Evolutionary conservation across 1,140 invertebrate genomes (phyloP).

Genomic region (Planococcus citri): DNA sequence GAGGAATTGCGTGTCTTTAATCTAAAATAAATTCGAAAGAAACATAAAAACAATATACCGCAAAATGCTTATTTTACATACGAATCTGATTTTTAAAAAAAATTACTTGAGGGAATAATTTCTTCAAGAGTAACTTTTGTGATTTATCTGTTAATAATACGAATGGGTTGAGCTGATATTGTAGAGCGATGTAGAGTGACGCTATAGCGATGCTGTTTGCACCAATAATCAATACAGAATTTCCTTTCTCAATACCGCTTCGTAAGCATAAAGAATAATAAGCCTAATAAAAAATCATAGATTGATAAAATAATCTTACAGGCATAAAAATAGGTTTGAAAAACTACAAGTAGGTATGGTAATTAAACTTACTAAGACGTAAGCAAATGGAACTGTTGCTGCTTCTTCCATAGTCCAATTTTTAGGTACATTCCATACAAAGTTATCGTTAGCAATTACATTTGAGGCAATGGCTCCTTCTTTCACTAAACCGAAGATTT

Average conservation of each 20-base stretch:
- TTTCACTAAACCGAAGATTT: slow-evolving; percentile 21
- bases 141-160: not conserved
- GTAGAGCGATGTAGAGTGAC: slow-evolving; percentile 35
- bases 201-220: slow-evolving; percentile 91
- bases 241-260: slow-evolving; percentile 55
- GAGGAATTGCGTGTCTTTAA: not conserved
- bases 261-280: slow-evolving; percentile 83
- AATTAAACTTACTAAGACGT: slow-evolving; percentile 35
- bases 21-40: not conserved
- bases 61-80: not conserved
- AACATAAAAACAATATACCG: not conserved
- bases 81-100: not conserved
- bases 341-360: slow-evolving; percentile 1
- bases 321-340: not conserved
- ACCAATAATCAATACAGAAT: slow-evolving; percentile 81
- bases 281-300: slow-evolving; percentile 36
- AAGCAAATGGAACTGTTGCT: slow-evolving; percentile 48
- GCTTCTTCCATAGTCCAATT: slow-evolving; percentile 47
- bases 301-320: too few relatives aligned
- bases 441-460: slow-evolving; percentile 3
- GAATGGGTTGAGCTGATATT: not conserved
- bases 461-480: not conserved
- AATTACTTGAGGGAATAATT: not conserved
- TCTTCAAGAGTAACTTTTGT: not conserved
- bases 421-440: slow-evolving; percentile 42